phyloP scores from a whole-genome alignment of 2,888 invertebrate species.

The Brenthis hecate region DNA sequence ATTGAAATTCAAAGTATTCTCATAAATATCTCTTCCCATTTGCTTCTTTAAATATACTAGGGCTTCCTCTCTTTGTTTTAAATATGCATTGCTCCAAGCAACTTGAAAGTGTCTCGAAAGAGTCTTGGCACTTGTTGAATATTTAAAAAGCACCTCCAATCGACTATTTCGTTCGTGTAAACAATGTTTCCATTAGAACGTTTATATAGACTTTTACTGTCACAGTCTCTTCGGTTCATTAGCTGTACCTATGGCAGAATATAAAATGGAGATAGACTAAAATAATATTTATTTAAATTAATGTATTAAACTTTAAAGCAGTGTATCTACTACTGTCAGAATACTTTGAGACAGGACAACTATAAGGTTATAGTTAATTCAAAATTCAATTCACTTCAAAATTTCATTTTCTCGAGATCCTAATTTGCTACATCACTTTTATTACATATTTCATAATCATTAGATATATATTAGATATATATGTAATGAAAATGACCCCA shows the following conservation, averaged over 20 bases:
- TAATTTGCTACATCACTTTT: too few relatives aligned
- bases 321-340: too few relatives aligned
- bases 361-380: too few relatives aligned
- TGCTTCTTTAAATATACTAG: slow-evolving; percentile 39
- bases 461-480: too few relatives aligned
- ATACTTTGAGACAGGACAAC: too few relatives aligned
- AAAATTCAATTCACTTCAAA: too few relatives aligned
- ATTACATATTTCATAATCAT: too few relatives aligned
- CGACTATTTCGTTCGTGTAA: slow-evolving; percentile 39
- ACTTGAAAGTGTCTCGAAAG: slow-evolving; percentile 68
- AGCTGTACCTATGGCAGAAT: slow-evolving; percentile 12
- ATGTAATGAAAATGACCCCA: not conserved
- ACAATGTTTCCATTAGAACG: slow-evolving; percentile 20
- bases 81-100: slow-evolving; percentile 70
- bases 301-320: not conserved
- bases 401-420: too few relatives aligned
- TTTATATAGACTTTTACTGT: slow-evolving; percentile 22
- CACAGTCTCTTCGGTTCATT: slow-evolving; percentile 20
- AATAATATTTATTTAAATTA: not conserved
- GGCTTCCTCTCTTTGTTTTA: slow-evolving; percentile 58
- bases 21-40: slow-evolving; percentile 30
- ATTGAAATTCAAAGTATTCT: slow-evolving; percentile 27
- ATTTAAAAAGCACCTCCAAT: slow-evolving; percentile 70
- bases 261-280: not conserved
- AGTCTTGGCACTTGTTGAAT: slow-evolving; percentile 69